Evolutionary conservation across 2,113 vertebrate genomes (phyloP).

Genomic region (Eulemur macaco): DNA sequence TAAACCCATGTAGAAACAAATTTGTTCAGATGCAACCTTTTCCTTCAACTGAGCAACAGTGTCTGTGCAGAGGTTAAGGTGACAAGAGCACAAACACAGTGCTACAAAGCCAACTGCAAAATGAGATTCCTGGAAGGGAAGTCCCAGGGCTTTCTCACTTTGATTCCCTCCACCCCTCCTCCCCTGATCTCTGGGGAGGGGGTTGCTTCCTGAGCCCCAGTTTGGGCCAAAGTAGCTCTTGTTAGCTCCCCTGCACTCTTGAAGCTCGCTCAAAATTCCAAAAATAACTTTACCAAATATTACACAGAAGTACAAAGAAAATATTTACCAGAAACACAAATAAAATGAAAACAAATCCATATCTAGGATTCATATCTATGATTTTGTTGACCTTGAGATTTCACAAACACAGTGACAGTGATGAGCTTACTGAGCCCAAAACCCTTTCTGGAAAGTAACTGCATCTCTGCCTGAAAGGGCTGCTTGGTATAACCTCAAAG

Average conservation of each 20-base stretch:
- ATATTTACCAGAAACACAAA: slow-evolving; percentile 44
- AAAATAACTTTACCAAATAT: background rate
- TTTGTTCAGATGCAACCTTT: slow-evolving; percentile 30
- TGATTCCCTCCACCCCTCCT: background rate
- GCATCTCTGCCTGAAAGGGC: background rate
- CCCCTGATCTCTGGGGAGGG: background rate
- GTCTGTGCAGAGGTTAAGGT: slow-evolving; percentile 42
- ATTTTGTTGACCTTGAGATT: background rate
- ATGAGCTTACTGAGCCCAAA: background rate
- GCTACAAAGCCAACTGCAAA: background rate
- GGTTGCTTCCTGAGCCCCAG: background rate
- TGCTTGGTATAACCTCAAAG: background rate
- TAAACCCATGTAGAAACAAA: slow-evolving; percentile 64
- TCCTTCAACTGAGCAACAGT: slow-evolving; percentile 44
- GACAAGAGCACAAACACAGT: background rate
- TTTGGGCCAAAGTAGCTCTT: background rate
- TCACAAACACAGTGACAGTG: background rate
- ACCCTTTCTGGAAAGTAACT: background rate
- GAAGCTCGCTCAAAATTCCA: slow-evolving; percentile 7
- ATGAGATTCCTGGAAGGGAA: background rate
- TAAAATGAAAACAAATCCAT: background rate
- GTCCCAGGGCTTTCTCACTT: background rate
- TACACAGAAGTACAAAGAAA: background rate
- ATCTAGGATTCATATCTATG: background rate
- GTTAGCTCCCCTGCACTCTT: background rate